Evolutionary conservation across 2,113 vertebrate species (phyloP), one percentile per base, ranked within the genome.

Genomic region (Alouatta palliata): DNA sequence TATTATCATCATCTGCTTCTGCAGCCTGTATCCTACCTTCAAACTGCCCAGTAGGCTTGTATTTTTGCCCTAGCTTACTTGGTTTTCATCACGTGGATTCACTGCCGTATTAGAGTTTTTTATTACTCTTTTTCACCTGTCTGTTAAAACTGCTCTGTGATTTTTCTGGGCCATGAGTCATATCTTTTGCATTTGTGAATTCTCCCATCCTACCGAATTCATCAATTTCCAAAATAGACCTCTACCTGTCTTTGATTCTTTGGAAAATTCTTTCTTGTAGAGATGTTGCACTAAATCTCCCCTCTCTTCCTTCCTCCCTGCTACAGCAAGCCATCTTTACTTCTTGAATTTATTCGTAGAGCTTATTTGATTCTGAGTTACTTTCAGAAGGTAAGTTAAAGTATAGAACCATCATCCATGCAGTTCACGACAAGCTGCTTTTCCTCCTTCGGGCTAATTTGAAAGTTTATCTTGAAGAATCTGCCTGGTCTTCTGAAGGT

Each of bases 401-500:
- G 20, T 13, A 8, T 4, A 8, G 49, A 90, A 14, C 32, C 52
- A 1, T 16, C 3, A 6, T 8, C 10, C 2, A 1, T 3, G 6
- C 35, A 58, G n/a, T n/a, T 89, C 68, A 35, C 30, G 30, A 58
- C 35, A 61, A 70, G 71, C 52, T 35, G 27, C n/a, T 68, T n/a
- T 75, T 77, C 32, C 52, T 95, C 35, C 14, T 68, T 40, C 47
- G 52, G 16, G 20, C 73, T 77, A 3, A 75, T 70, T 32, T 20
- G 16, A 49, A 68, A 88, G 43, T 25, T 83, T 79, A 8, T 37
- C 64, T 87, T 20, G 7, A 90, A 95, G 93, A 68, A 86, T 61
- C 87, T 56, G 66, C 32, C 30, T 8, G 5, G 25, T 95, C 23
- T 91, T 95, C 81, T 93, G 27, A 90, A 90, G 35, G 64, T 54